Evolutionary conservation across 2,797 vertebrate species (phyloP).

Genomic region (Pteronotus mesoamericanus): DNA sequence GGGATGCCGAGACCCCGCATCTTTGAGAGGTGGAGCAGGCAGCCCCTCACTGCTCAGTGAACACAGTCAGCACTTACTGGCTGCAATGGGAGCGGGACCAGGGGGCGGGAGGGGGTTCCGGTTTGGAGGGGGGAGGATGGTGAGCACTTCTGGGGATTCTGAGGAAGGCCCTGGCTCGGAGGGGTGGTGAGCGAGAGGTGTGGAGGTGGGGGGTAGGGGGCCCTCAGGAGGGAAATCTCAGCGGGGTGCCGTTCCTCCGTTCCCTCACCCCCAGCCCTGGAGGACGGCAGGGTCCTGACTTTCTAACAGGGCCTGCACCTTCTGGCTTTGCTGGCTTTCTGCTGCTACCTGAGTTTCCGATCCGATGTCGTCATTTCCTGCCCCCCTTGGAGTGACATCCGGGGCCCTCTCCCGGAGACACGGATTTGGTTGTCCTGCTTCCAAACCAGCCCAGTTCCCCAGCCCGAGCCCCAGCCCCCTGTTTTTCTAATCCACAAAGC

Average conservation of each 20-base stretch:
- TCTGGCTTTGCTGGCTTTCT: neutral
- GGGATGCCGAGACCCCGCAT: neutral
- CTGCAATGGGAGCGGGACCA: rapidly evolving
- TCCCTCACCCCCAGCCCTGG: neutral
- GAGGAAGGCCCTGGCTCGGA: neutral
- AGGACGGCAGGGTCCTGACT: neutral
- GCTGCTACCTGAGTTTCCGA: neutral
- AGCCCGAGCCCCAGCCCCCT: neutral
- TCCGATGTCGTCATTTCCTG: rapidly evolving
- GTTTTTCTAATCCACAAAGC: conserved; percentile 18
- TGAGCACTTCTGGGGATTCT: neutral
- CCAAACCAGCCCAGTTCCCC: neutral
- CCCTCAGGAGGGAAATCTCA: too few species aligned
- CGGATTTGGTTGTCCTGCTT: neutral
- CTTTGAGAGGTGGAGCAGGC: neutral
- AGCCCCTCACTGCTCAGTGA: rapidly evolving
- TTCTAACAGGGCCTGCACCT: rapidly evolving
- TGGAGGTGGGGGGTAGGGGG: too few species aligned
- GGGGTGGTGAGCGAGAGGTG: neutral
- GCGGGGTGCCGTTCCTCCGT: rapidly evolving
- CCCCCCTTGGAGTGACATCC: rapidly evolving
- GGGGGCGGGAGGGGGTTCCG: neutral
- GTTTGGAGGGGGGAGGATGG: neutral
- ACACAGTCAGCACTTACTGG: rapidly evolving
- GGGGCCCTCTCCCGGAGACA: neutral